A percentile compares a stretch with the other conserved stretches of the same genome.
These are phyloP conservation scores for Pseudopipra pipra DNA, from an alignment of 2,113 vertebrate species.

Conservation along the genomic window DNA sequence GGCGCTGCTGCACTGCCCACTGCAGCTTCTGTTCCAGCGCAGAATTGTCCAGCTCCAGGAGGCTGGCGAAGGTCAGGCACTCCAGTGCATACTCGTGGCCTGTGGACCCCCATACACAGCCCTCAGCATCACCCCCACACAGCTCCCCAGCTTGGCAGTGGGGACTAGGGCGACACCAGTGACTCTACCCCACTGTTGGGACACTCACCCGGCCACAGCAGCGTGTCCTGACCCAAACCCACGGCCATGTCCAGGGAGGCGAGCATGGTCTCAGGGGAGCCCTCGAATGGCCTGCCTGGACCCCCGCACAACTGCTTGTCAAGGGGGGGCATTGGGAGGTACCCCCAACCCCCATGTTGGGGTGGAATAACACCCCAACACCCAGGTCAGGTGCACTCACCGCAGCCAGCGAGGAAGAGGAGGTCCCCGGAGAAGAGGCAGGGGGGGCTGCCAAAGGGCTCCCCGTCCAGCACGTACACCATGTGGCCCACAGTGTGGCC, in stretches of 20 bases:
- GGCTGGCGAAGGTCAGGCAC: slow-evolving; percentile 89
- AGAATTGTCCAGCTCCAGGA: slow-evolving; percentile 85
- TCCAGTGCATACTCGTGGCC: slow-evolving; percentile 95
- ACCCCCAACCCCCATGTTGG: background rate
- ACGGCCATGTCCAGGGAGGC: slow-evolving; percentile 87
- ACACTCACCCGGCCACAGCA: slow-evolving; percentile 91
- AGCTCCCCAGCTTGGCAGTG: background rate
- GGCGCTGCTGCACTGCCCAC: slow-evolving; percentile 85
- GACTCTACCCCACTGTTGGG: background rate
- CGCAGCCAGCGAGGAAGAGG: slow-evolving; percentile 95
- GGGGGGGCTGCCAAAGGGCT: slow-evolving; percentile 74
- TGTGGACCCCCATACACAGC: background rate
- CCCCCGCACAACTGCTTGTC: accelerated
- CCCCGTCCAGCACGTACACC: slow-evolving; percentile 90
- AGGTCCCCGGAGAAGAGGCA: slow-evolving; percentile 96
- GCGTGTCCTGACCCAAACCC: slow-evolving; percentile 83
- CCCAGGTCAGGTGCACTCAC: slow-evolving; percentile 65
- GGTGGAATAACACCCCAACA: background rate
- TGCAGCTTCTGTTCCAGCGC: slow-evolving; percentile 83
- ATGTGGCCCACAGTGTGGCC: slow-evolving; percentile 96
- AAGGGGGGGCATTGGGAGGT: background rate
- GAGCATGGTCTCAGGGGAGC: slow-evolving; percentile 90
- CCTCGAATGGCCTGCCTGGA: slow-evolving; percentile 93
- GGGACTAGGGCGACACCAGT: background rate
- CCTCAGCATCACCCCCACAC: accelerated